Evolutionary conservation across 2,797 vertebrate genomes (phyloP).

Genomic region (Pangasius krempfi): DNA sequence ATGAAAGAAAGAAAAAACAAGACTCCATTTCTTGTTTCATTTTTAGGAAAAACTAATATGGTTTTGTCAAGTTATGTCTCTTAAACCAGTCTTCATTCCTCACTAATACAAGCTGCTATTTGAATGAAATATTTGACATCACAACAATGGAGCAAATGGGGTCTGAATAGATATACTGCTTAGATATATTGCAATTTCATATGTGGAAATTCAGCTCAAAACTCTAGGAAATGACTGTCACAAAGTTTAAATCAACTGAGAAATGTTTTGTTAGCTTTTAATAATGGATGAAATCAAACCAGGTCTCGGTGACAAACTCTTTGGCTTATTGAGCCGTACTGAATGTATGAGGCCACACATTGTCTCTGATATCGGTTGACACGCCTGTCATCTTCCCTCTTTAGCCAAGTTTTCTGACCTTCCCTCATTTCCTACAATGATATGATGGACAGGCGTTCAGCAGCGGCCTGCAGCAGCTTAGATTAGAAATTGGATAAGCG

Average conservation of each 20-base stretch:
- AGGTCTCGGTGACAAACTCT: background rate
- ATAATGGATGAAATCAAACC: background rate
- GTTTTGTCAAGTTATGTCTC: background rate
- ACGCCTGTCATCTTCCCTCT: background rate
- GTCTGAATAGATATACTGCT: background rate
- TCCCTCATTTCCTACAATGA: conserved; percentile 30
- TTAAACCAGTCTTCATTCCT: background rate
- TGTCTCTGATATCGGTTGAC: background rate
- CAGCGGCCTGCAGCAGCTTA: conserved; percentile 39
- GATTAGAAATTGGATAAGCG: conserved; percentile 46
- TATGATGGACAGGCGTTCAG: conserved; percentile 52
- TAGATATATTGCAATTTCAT: background rate
- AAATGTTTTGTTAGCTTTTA: conserved; percentile 9
- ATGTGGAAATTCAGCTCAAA: background rate
- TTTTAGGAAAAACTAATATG: background rate
- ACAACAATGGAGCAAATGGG: background rate
- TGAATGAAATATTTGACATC: background rate
- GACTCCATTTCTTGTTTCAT: background rate
- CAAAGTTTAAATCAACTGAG: background rate
- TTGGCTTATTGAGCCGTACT: background rate
- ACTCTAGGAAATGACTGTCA: background rate
- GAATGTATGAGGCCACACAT: background rate
- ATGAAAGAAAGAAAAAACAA: background rate
- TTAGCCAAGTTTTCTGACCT: conserved; percentile 21
- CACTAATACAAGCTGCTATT: too few relatives aligned